Evolutionary conservation across 2,797 vertebrate genomes (phyloP).

Genomic region (Sebastes iracundus): DNA sequence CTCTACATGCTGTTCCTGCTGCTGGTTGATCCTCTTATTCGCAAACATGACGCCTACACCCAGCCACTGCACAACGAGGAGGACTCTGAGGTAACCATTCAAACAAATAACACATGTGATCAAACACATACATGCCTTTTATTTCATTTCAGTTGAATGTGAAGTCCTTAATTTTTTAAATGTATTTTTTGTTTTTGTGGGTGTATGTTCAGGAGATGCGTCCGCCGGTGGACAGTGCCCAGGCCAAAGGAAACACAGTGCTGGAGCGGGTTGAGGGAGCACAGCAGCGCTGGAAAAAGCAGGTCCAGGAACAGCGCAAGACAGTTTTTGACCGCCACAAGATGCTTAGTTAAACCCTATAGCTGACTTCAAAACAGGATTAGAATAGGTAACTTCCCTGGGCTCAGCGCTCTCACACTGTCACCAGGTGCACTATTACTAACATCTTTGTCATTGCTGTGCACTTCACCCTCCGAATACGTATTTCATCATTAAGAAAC

Average conservation of each 20-base stretch:
- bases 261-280: conserved; percentile 94
- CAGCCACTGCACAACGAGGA: conserved; percentile 93
- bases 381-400: conserved; percentile 16
- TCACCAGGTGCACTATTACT: conserved; percentile 46
- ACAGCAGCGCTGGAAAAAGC: conserved; percentile 96
- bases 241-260: conserved; percentile 87
- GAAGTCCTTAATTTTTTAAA: not conserved
- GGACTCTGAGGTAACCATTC: conserved; percentile 87
- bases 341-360: conserved; percentile 89
- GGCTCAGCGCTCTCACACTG: conserved; percentile 14
- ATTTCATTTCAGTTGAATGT: not conserved
- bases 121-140: not conserved
- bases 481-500: conserved; percentile 10
- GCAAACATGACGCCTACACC: conserved; percentile 89
- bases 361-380: conserved; percentile 8
- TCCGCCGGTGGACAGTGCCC: conserved; percentile 56
- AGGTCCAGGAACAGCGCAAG: conserved; percentile 96
- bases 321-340: conserved; percentile 97
- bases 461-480: not conserved
- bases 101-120: not conserved
- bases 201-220: conserved; percentile 84
- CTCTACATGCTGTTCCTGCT: conserved; percentile 97
- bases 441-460: conserved; percentile 21
- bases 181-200: not conserved
- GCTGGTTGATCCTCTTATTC: conserved; percentile 94